Evolutionary conservation across 2,113 vertebrate genomes (phyloP), one percentile per base, ranked within the genome.

Genomic region (Edolisoma coerulescens): DNA sequence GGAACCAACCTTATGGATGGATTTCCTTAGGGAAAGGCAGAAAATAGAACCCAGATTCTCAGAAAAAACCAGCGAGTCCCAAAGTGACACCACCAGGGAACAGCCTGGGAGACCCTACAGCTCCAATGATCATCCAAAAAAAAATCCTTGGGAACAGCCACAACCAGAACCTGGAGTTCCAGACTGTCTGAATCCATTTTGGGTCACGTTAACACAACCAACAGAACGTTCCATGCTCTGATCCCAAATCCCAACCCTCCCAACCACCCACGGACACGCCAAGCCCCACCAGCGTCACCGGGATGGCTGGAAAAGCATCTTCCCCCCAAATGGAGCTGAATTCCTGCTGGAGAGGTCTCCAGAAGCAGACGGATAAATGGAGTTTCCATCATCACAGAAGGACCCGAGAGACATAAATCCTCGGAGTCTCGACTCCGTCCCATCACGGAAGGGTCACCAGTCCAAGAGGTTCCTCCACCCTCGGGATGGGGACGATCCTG

Each of bases 211-310:
- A 54, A 67, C 30, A 23, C 42, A 63, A 19, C 7, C 53, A 16
- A 1, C 0, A 0, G 27, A 23, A 30, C 3, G 33, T 28, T 23
- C 53, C 57, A 37, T 0, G 0, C 10, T 4, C 35, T 4, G 3
- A 30, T 14, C 37, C 64, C 9, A n/a, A 71, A 35, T 6, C 49
- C 44, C 7, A 4, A 13, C 15, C 13, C 64, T 67, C 24, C 81
- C 35, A 42, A 35, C 1, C 61, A 17, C 28, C 47, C 39, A 4
- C 0, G 0, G 1, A 2, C 12, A n/a, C 22, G 28, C 10, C 12
- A 13, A 41, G 37, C 41, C 17, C 73, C 59, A 32, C 11, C 15
- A 16, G 45, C 3, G 0, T 13, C 75, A 37, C 17, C 2, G 0
- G 82, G 37, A 37, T 0, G 1, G 69, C 4, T 42, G 54, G 61